Base-by-base conservation (phyloP, 2,113 vertebrate genomes). In the Rhineura floridana region DNA sequence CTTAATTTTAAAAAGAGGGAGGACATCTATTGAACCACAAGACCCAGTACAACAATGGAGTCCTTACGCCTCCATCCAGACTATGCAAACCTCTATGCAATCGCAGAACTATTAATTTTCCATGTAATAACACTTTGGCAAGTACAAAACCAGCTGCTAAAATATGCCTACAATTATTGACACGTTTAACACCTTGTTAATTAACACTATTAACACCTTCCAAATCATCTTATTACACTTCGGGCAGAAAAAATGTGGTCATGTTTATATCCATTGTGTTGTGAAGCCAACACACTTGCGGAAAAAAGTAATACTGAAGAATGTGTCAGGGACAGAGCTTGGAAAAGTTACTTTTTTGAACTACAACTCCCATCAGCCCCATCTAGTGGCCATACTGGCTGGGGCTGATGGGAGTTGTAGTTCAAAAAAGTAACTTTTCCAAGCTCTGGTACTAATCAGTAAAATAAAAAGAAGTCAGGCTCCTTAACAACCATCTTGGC, bases 151-250 rank as follows among this genome's bases (percentile, higher is more conserved):
- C 92, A 94, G 94, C 94, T 94, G 93, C 92, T 95, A 92, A 96
- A 95, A 95, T 96, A 94, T 94, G 94, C 91, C 93, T 95, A 90
- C 94, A 95, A 95, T 95, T 96, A 94, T 94, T 95, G 93, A 94
- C 95, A n/a, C 95, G 94, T 96, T n/a, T 95, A 95, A 59, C 95
- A 94, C 93, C 93, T 95, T 93, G 91, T 90, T 93, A 93, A 96
- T 96, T 95, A 95, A 89, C 91, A 90, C 93, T 88, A 91, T 95
- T 96, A 95, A 91, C 93, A 96, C 95, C 93, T 94, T 88, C 92
- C 94, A 93, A 95, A 95, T 94, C 93, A 95, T 95, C 93, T 93
- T 91, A 82, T 92, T 89, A 86, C 0, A 4, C 2, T n/a, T 90
- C 70, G 75, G 72, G 62, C 78, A 76, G 87, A 62, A 92, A n/a